Base-by-base conservation (phyloP, 1,140 invertebrate species). In the Globodera rostochiensis region DNA sequence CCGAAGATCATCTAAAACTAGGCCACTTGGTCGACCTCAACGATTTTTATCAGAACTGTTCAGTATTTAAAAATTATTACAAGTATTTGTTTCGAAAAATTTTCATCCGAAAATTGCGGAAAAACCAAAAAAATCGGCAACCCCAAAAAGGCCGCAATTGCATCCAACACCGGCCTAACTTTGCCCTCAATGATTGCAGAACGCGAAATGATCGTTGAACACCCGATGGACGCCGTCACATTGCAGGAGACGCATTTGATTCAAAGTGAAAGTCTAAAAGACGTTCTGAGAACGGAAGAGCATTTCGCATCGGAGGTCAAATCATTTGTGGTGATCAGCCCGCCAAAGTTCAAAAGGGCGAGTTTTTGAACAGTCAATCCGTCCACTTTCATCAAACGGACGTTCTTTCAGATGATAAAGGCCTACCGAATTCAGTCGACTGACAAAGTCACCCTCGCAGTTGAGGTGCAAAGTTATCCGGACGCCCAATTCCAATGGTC, bases 241-340 rank as follows among this genome's bases (percentile, higher is more conserved):
- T 64, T 86, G 36, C 80, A 83, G 64, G 85, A 87, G 71, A 87
- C 87, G 8, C 87, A 87, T 82, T 53, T 87, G 46, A 78, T 87
- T n/a, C 77, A 80, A 11, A 83, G 82, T 47, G 86, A 86, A 57
- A 87, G 87, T 50, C 74, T 81, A 19, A 82, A 87, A 73, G 83
- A 87, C 47, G 77, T 82, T 25, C 81, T 81, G 15, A 86, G 67
- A 50, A 88, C 87, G 45, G 87, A 88, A 85, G 87, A 88, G 64
- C 87, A 88, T 82, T 88, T 87, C 83, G 81, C 84, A 49, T 87
- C 86, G 11, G 87, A 89, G 80, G 87, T 88, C 77, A 86, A 84
- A 50, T 84, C 85, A 25, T 88, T 89, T 84, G 83, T 86, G 1
- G 80, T 84, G 36, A 53, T 76, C 57, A 82, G 80, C 19, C 87